Evolutionary conservation across 2,113 vertebrate genomes (phyloP), one percentile per base, ranked within the genome.

Genomic region (Synodontis membranacea): DNA sequence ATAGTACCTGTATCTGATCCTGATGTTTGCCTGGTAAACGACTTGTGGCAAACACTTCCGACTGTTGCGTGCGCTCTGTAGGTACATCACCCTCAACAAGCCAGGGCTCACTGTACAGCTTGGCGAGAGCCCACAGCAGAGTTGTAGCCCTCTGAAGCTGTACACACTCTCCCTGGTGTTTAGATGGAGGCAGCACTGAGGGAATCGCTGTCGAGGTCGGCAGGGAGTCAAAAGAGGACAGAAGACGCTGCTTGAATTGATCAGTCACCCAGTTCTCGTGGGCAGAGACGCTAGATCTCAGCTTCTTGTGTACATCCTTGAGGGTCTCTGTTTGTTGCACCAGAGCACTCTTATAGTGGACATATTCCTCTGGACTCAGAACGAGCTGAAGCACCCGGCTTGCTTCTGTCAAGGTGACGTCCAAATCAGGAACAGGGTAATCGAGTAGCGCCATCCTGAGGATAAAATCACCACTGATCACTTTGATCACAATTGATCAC

Each of bases 221-320:
- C 81, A 96, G 88, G 1, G 95, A 91, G 50, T 94, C 94, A 0
- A 46, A 2, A 70, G 93, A 94, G 9, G 93, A 93, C 56, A 96
- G 86, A 72, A 96, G 89, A 4, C 82, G 86, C 74, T 84, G 92
- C 88, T 95, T 96, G 91, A 96, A 96, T 78, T 94, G 92, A 56
- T 92, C 89, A 0, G 95, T 95, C 83, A 94, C 95, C 95, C 95
- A 96, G 80, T 96, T 96, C 82, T 96, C 94, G 1, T 89, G 86
- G 56, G 92, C 91, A 1, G 88, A 80, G 25, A 87, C 87, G 0
- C 5, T 44, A 15, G 90, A 23, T 23, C 68, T 31, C 39, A 94
- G 80, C 39, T 89, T 88, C 75, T 88, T 42, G 8, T 96, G 93
- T 19, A 84, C 87, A 2, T 92, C 91, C 83, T 91, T 89, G 50